Conservation (phyloP, 1,140 invertebrate genomes). For the Theocolax elegans region DNA sequence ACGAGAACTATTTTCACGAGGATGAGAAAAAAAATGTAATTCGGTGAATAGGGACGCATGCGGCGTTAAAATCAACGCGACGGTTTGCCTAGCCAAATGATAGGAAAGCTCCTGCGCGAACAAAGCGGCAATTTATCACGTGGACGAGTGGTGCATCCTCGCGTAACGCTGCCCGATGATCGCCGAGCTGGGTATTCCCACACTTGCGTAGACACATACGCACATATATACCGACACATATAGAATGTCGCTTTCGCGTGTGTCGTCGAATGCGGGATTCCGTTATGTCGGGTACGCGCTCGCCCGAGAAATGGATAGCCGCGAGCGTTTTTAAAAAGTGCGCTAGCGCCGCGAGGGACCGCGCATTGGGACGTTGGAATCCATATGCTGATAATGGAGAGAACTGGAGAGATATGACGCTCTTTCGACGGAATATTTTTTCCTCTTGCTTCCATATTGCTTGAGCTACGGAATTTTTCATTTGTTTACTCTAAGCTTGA, state of each 20-base stretch:
- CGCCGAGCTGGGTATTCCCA: too few species aligned
- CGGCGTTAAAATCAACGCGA: too few species aligned
- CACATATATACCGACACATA: neutral
- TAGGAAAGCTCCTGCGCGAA: conserved; percentile 41
- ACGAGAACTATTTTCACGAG: too few species aligned
- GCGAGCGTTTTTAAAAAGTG: conserved; percentile 23
- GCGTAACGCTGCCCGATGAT: conserved; percentile 34
- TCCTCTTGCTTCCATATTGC: neutral
- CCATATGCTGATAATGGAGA: conserved; percentile 17
- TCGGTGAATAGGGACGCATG: too few species aligned
- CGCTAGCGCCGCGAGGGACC: neutral
- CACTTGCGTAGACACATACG: neutral
- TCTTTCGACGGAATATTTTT: conserved; percentile 44
- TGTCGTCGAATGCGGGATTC: conserved; percentile 10
- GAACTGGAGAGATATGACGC: conserved; percentile 21
- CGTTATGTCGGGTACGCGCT: conserved; percentile 14
- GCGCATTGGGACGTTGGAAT: neutral
- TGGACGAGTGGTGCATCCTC: conserved; percentile 41
- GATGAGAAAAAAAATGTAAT: too few species aligned
- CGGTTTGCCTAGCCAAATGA: conserved; percentile 34
- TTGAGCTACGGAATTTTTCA: conserved; percentile 13
- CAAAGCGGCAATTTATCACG: conserved; percentile 55
- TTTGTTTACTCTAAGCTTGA: too few species aligned
- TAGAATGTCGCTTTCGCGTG: conserved; percentile 15
- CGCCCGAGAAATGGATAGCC: conserved; percentile 15